Evolutionary conservation across 2,797 vertebrate species (phyloP), one percentile per base, ranked within the genome.

Genomic region (Botia almorhae): DNA sequence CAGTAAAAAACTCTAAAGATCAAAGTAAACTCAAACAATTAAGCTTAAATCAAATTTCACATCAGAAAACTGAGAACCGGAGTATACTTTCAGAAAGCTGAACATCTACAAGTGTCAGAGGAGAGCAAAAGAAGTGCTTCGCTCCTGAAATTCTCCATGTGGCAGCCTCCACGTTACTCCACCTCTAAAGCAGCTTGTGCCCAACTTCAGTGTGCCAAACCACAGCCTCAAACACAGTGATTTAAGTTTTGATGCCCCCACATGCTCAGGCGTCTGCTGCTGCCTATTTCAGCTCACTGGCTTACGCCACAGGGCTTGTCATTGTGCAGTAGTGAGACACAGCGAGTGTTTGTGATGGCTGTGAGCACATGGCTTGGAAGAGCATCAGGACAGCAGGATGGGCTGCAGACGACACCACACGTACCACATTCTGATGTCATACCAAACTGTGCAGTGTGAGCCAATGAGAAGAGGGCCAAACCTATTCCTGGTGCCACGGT

Each of bases 161-260:
- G 71, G 72, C 70, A 67, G 80, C 76, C 48, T 60, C 12, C 21
- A 60, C 64, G 76, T 76, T 74, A 89, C 87, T 81, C 82, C 84
- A 78, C 71, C 69, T 85, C 73, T 60, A 48, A 84, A 76, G 78
- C 75, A 77, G 39, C 69, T 70, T 77, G 82, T 63, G 83, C 82
- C 78, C 79, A 83, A 81, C 75, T 21, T 74, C 36, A 76, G 26
- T 13, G 73, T 82, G 87, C 89, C 88, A 91, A 87, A 90, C 90
- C 88, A 88, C 72, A 89, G 88, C 83, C 85, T 85, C 77, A 70
- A 6, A 86, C 61, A 80, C 76, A 86, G 53, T 16, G 19, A 80
- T 91, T 91, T 88, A 72, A 75, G 68, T 58, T 61, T 76, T 82
- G 87, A 85, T 81, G 74, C 85, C 82, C 85, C 36, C 76, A 83